These are phyloP conservation scores for Drosophila maculinotata DNA, from an alignment of 2,888 invertebrate genomes.

Conservation along the genomic window DNA sequence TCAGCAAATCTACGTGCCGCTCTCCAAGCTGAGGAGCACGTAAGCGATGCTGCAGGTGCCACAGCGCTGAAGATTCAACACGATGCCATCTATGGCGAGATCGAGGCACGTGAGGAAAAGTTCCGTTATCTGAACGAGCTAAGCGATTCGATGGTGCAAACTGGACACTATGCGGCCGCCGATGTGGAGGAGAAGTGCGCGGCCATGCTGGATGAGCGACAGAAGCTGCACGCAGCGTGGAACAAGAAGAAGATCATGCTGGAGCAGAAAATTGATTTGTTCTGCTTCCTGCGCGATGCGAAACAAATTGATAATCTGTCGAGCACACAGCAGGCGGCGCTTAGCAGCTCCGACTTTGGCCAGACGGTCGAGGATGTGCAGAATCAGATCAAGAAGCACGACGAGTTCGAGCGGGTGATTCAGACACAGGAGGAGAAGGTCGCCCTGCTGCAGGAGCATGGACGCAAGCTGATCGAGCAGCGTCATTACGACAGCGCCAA, in stretches of 20 bases:
- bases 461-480: constrained; percentile 93
- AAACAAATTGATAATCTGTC: constrained; percentile 96
- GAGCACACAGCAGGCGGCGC: constrained; percentile 93
- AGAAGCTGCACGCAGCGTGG: constrained; percentile 93
- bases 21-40: constrained; percentile 92
- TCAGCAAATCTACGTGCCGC: constrained; percentile 91
- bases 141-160: constrained; percentile 93
- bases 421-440: constrained; percentile 95
- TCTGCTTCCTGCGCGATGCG: constrained; percentile 97
- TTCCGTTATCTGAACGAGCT: constrained; percentile 91
- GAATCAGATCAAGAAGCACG: constrained; percentile 95
- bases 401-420: constrained; percentile 96
- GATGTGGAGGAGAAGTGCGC: constrained; percentile 93
- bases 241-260: constrained; percentile 94
- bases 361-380: constrained; percentile 95
- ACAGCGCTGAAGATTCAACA: constrained; percentile 93
- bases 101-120: constrained; percentile 94
- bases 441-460: constrained; percentile 92
- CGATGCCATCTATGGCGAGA: constrained; percentile 92
- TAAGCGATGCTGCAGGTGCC: constrained; percentile 92
- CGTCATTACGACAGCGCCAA: constrained; percentile 95
- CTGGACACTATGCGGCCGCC: constrained; percentile 92
- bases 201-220: constrained; percentile 91
- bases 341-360: constrained; percentile 90
- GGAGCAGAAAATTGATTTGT: constrained; percentile 96